Evolutionary conservation across 2,113 vertebrate species (phyloP), one percentile per base, ranked within the genome.

Genomic region (Atrichornis clamosus): DNA sequence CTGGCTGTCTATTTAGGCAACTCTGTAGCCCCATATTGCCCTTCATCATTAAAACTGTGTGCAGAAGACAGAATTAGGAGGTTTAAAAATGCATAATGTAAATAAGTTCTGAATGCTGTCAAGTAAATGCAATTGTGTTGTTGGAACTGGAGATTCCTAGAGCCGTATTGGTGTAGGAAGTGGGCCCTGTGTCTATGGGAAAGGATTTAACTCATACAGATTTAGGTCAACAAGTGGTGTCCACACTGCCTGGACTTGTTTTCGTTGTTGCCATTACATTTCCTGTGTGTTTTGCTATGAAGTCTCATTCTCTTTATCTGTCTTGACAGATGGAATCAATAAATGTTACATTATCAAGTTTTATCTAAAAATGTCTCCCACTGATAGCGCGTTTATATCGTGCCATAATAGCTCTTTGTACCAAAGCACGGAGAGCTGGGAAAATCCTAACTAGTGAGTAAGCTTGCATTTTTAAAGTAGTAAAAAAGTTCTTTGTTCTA

Each of bases 361-460:
- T 93, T 96, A 93, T 96, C 93, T 97, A 95, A 97, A 97, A 97
- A 97, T 90, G 95, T 95, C 96, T 94, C 81, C 90, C 83, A 97
- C 16, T 96, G 94, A 96, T 97, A 94, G 84, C 0, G 9, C 91
- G 42, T 97, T 97, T 96, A 89, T 96, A 75, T 92, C 20, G 0
- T 96, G 78, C 83, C 95, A 97, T 97, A 97, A 96, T 97, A 90
- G 95, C 87, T 94, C 96, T 97, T 97, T 97, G 96, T 97, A 95
- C 52, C 68, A 68, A 83, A 91, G 89, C 82, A 80, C 33, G 90
- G 95, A 83, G 95, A 95, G 89, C 76, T 87, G 95, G 96, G 95
- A 95, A 97, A 97, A 94, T 93, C 95, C 97, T 92, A 81, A 85
- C 88, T 33, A 92, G 94, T 97, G 95, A 96, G 92, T 97, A 96